phyloP scores from a whole-genome alignment of 2,797 vertebrate genomes.

The Sebastes vulpes region DNA sequence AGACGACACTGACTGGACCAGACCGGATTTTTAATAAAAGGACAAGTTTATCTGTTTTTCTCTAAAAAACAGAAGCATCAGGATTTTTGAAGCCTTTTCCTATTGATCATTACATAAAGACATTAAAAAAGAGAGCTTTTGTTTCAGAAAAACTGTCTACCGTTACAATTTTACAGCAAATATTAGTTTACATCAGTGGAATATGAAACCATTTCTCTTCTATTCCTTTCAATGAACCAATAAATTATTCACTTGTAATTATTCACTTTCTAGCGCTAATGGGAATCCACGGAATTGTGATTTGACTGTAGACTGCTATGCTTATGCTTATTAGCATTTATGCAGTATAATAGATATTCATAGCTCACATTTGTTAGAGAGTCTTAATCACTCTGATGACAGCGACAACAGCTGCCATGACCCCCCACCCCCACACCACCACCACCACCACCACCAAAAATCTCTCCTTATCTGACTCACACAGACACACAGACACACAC shows the following conservation, averaged over 20 bases:
- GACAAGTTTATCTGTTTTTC: background rate
- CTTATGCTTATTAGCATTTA: background rate
- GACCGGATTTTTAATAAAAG: background rate
- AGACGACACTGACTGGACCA: background rate
- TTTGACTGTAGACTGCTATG: background rate
- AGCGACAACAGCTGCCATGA: constrained; percentile 25
- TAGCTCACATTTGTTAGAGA: background rate
- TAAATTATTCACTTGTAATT: background rate
- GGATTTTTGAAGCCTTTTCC: background rate
- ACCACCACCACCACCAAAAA: too few species aligned
- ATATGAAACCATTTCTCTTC: constrained; percentile 2
- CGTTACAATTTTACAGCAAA: background rate
- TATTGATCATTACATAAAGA: background rate
- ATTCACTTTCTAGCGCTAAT: background rate
- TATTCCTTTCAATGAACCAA: background rate
- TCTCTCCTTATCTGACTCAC: background rate
- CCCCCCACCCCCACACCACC: background rate
- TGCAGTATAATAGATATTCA: background rate
- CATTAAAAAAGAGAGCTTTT: background rate
- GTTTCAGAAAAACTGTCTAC: background rate
- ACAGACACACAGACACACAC: background rate
- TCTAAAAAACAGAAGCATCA: background rate
- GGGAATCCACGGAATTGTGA: background rate
- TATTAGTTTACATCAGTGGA: background rate
- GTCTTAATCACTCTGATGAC: constrained; percentile 26